A percentile compares a stretch with the other conserved stretches of the same genome.
Evolutionary conservation across 2,797 vertebrate species (phyloP).

Genomic region (Triplophysa bombifrons): DNA sequence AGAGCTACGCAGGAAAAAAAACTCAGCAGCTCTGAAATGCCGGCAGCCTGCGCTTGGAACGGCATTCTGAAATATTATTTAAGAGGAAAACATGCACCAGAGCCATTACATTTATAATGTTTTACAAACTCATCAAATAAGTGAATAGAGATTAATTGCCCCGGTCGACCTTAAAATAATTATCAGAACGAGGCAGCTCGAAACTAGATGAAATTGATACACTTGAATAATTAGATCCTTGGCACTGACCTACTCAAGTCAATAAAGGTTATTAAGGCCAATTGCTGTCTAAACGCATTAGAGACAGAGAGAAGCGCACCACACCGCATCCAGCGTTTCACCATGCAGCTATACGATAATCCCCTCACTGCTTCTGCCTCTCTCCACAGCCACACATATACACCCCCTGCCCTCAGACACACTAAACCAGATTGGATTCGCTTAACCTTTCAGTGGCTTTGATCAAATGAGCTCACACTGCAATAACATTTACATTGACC

Average conservation of each 20-base stretch:
- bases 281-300: constrained; percentile 85
- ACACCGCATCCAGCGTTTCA: constrained; percentile 81
- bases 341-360: constrained; percentile 81
- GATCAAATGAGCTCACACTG: constrained; percentile 87
- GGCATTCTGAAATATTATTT: constrained; percentile 69
- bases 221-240: constrained; percentile 93
- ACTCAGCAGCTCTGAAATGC: background rate
- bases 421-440: constrained; percentile 89
- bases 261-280: constrained; percentile 94
- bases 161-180: constrained; percentile 85
- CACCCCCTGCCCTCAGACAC: constrained; percentile 82
- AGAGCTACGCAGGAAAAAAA: background rate
- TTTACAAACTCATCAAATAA: constrained; percentile 88
- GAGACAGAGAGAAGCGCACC: constrained; percentile 66
- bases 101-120: constrained; percentile 82
- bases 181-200: constrained; percentile 85
- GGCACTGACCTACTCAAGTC: constrained; percentile 87
- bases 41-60: constrained; percentile 18
- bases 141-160: constrained; percentile 86
- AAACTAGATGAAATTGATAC: constrained; percentile 89
- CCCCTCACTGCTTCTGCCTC: constrained; percentile 81
- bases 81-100: constrained; percentile 68
- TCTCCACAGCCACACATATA: constrained; percentile 65
- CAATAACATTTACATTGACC: constrained; percentile 89
- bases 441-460: constrained; percentile 88